Base-by-base conservation (phyloP, 2,888 invertebrate species). In the Drosophila neonasuta region DNA sequence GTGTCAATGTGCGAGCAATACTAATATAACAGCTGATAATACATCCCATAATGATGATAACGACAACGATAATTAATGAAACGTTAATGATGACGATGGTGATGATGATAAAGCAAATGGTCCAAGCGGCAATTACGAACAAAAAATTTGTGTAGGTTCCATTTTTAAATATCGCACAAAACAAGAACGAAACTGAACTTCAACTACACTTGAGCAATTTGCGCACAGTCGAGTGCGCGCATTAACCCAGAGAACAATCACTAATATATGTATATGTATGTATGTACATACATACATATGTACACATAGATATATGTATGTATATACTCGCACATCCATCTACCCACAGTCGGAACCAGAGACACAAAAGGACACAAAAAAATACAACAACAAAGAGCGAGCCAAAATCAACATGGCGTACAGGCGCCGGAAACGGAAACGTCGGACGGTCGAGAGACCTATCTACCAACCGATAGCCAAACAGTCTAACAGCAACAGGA, bases 131-230 rank as follows among this genome's bases (percentile, higher is more conserved):
- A 81, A 86, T 81, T 81, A 84, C 84, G 60, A 68, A 68, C 71
- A 84, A 70, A 71, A 81, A 73, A 74, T 74, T 79, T 81, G 70
- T 60, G 77, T 70, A 60, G 61, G 58, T 60, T 46, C 41, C 9
- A 5, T 30, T 55, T 72, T 68, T 34, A 63, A 72, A 74, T 60
- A 73, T 72, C 42, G 15, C 52, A 68, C 62, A 72, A 72, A 56
- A 45, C 42, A 51, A 56, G 62, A 9, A 42, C n/a, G 41, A 61
- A 75, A 64, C 57, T 74, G 62, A 74, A 59, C 83, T 80, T 82
- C 66, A 81, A 82, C 87, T 87, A 82, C 81, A 87, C 87, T 85
- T 87, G 83, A 87, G 87, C 81, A 81, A 87, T 87, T 86, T 82
- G 86, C 82, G 77, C 85, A 81, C 87, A 86, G 81, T 85, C 77